Conservation (phyloP, 2,888 invertebrate species). For the Scaptomyza parva region DNA sequence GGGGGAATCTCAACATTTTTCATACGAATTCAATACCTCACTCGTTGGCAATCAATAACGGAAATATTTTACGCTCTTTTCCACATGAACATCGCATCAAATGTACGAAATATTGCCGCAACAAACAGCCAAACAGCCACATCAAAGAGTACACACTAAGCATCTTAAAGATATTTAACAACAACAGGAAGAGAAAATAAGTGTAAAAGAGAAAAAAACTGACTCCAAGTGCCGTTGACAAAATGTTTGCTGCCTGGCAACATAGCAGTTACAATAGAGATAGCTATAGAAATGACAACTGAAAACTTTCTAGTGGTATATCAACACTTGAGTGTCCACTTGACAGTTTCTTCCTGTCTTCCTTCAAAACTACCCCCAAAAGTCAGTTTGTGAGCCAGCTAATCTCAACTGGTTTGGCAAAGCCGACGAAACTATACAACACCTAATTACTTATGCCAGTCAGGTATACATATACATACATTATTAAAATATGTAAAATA, state of each 20-base stretch:
- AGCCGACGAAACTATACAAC: not conserved
- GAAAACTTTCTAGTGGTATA: slow-evolving; percentile 42
- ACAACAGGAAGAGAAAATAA: not conserved
- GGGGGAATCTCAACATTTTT: slow-evolving; percentile 7
- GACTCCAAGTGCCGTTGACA: slow-evolving; percentile 9
- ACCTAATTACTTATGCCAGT: slow-evolving; percentile 19
- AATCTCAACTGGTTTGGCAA: not conserved
- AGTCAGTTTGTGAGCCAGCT: not conserved
- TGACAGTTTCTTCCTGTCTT: slow-evolving; percentile 12
- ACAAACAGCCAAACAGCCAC: slow-evolving; percentile 17
- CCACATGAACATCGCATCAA: slow-evolving; percentile 31
- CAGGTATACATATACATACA: slow-evolving; percentile 17
- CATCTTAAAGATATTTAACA: slow-evolving; percentile 46
- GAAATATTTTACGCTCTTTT: slow-evolving; percentile 15
- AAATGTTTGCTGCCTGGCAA: slow-evolving; percentile 44
- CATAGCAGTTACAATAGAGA: not conserved
- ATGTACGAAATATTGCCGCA: slow-evolving; percentile 20
- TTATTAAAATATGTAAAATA: slow-evolving; percentile 1
- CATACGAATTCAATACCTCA: slow-evolving; percentile 8
- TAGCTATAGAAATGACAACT: slow-evolving; percentile 32
- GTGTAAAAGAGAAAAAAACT: not conserved
- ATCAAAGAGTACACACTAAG: slow-evolving; percentile 32
- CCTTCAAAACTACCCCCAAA: slow-evolving; percentile 3
- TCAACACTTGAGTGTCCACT: slow-evolving; percentile 48
- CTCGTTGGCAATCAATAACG: slow-evolving; percentile 45